Evolutionary conservation across 2,113 vertebrate species (phyloP), one percentile per base, ranked within the genome.

Genomic region (Urocynchramus pylzowi): DNA sequence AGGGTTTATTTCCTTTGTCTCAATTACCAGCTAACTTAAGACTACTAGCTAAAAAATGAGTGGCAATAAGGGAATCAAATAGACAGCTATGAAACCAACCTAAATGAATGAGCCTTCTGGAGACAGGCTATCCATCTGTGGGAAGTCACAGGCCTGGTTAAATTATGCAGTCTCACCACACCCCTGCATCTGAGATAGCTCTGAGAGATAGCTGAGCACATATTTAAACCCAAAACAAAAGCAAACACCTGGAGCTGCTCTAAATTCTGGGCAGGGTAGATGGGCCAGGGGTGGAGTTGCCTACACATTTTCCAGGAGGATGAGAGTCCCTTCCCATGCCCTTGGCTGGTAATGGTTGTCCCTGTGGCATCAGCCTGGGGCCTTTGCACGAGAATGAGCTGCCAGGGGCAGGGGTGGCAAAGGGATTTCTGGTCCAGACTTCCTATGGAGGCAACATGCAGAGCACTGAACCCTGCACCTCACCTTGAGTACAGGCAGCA

Each of bases 141-240:
- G 56, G 39, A 81, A 75, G 83, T 81, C 76, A 84, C 52, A 70
- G 90, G n/a, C 69, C 75, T 44, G 30, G 33, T 90, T 89, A 75
- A 89, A 82, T 89, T 67, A 90, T 39, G 79, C 73, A 89, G 80
- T 39, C 70, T 87, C 33, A 81, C 80, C 93, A 84, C 90, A 84
- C 60, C 89, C 52, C 39, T 81, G n/a, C 41, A 49, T 75, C n/a
- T 77, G 24, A 91, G 93, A 94, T 89, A 95, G 56, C 64, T 91
- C 56, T 56, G 24, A 91, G 86, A 93, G 76, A 95, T 84, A 95
- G 69, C 15, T 63, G 47, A 91, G 24, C 33, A 78, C 8, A 21
- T 91, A 75, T 81, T 84, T 78, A 91, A 89, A 89, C 47, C 17
- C 60, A 54, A 95, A 93, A 63, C 89, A 93, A 92, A 96, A 94